Evolutionary conservation across 2,888 invertebrate species (phyloP), one percentile per base, ranked within the genome.

Genomic region (Microctonus aethiopoides): DNA sequence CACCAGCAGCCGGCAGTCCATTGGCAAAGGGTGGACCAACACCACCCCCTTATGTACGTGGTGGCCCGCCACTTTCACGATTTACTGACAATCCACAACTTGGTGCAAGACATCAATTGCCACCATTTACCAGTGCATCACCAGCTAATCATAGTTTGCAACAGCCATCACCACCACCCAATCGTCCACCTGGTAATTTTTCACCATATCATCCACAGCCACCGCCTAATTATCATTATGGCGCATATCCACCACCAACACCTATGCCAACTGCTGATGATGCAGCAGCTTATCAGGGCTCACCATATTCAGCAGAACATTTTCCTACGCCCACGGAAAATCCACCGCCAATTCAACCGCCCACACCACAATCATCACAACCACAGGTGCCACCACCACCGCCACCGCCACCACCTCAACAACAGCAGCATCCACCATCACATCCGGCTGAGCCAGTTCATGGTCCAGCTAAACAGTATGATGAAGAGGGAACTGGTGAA

Each of bases 401-500:
- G 61, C 75, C 13, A 24, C 26, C 36, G 1, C 65, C 36, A n/a
- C 51, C 54, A 57, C 71, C 51, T 36, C 56, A 32, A 20, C 26
- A 51, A 29, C 66, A 46, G 7, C 29, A 16, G 2, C 70, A 63
- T 24, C 72, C 62, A 16, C 59, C 69, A 6, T 75, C 72, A 29
- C 72, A 29, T 64, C 32, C 57, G 11, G 34, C 39, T 26, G 36
- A 56, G 1, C 56, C 54, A 11, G 78, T 79, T 64, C 76, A 78
- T 62, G 83, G 77, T 13, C 81, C 80, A 24, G 81, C 78, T 57
- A 86, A 86, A 71, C 82, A 87, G 64, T 87, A 86, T 72, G 86
- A 88, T 78, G 91, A 90, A 71, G 91, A 90, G 76, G 89, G 88
- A 11, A 86, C 90, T 74, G 92, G 95, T 61, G 95, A 95, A 83